Percentiles rank a stretch among this genome's conserved stretches.
Conservation (phyloP, 2,888 invertebrate species). For the Agrypnus murinus region DNA sequence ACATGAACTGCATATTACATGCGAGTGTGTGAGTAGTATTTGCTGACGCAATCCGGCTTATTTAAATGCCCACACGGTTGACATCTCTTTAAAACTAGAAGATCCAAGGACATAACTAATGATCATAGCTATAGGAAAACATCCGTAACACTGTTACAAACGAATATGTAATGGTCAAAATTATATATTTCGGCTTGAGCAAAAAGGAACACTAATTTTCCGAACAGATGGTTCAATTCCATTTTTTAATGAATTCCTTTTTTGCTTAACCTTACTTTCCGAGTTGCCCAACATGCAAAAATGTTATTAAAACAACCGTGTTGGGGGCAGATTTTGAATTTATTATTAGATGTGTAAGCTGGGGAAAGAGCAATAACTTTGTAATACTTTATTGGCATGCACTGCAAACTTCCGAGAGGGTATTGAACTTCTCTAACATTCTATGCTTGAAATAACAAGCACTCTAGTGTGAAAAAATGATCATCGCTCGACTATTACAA, state of each 20-base stretch:
- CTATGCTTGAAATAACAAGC: slow-evolving; percentile 49
- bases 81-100: slow-evolving; percentile 42
- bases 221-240: neutral
- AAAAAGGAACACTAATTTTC: neutral
- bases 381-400: slow-evolving; percentile 43
- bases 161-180: neutral
- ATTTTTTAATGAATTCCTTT: no score
- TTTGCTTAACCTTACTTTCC: neutral
- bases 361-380: slow-evolving; percentile 13
- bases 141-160: slow-evolving; percentile 13
- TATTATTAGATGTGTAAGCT: neutral
- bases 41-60: slow-evolving; percentile 55
- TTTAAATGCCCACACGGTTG: slow-evolving; percentile 47
- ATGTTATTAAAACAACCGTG: no score
- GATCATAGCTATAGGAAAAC: neutral
- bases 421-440: slow-evolving; percentile 43
- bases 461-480: slow-evolving; percentile 41
- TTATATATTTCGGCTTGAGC: no score
- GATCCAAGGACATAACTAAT: slow-evolving; percentile 23
- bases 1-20: slow-evolving; percentile 54
- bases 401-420: slow-evolving; percentile 38
- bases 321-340: neutral
- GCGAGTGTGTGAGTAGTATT: slow-evolving; percentile 21
- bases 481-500: slow-evolving; percentile 27
- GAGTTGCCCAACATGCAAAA: slow-evolving; percentile 6